Evolutionary conservation across 2,113 vertebrate genomes (phyloP).

Genomic region (Reinhardtius hippoglossoides): DNA sequence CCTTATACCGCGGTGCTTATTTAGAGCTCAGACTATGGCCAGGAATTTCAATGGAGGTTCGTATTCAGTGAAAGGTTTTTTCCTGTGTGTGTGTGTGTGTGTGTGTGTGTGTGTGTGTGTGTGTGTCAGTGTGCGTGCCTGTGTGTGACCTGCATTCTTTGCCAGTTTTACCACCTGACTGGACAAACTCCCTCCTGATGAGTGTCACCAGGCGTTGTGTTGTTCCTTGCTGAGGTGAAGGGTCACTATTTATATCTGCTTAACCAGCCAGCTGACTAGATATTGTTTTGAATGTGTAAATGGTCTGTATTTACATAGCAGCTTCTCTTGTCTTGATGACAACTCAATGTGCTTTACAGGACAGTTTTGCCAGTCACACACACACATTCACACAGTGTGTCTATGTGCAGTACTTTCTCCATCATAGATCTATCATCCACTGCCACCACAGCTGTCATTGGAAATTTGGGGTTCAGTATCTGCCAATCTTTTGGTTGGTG

Average conservation of each 20-base stretch:
- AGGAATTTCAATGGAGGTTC: constrained; percentile 75
- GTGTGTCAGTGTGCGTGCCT: constrained; percentile 24
- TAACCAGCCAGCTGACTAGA: background rate
- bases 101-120: background rate
- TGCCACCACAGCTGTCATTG: no score
- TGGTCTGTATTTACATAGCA: background rate
- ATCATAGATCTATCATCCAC: no score
- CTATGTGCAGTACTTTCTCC: no score
- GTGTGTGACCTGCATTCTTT: constrained; percentile 40
- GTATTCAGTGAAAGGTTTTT: constrained; percentile 58
- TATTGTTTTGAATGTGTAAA: background rate
- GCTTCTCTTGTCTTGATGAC: no score
- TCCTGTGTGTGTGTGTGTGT: background rate
- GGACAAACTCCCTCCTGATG: constrained; percentile 29
- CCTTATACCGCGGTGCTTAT: constrained; percentile 75
- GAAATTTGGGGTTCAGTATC: no score
- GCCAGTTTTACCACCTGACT: constrained; percentile 24
- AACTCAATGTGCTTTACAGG: no score
- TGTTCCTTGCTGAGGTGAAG: constrained; percentile 17
- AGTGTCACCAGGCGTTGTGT: constrained; percentile 26
- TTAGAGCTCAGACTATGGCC: constrained; percentile 66
- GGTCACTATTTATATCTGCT: constrained; percentile 39
- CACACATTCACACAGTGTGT: no score
- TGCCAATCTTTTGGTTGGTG: no score
- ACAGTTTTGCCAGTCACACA: no score